phyloP scores from a whole-genome alignment of 2,113 vertebrate genomes.

The Pterocles burchelli region DNA sequence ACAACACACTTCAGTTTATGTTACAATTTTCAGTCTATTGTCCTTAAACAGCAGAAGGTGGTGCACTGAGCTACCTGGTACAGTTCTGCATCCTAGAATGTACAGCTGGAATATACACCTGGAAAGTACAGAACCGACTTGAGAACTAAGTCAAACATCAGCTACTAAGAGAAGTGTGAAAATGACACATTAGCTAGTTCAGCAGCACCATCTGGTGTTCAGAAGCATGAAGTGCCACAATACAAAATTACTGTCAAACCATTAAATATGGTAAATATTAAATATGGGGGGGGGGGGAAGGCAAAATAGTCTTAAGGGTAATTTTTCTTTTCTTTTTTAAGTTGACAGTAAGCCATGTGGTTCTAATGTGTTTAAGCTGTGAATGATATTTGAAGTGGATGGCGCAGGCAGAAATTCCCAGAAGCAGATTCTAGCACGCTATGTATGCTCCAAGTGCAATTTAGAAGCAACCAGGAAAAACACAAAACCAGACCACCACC shows the following conservation, averaged over 20 bases:
- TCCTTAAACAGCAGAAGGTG: background rate
- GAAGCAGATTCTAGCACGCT: background rate
- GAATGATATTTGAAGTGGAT: slow-evolving; percentile 35
- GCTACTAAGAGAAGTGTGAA: background rate
- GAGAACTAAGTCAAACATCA: background rate
- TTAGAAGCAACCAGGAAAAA: background rate
- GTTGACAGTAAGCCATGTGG: slow-evolving; percentile 33
- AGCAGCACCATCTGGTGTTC: slow-evolving; percentile 66
- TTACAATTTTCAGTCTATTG: background rate
- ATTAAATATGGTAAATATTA: no score
- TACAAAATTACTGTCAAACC: background rate
- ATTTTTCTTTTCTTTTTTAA: background rate
- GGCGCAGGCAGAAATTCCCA: background rate
- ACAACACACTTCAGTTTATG: no score
- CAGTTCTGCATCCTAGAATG: background rate
- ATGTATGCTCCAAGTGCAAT: background rate
- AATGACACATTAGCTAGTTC: background rate
- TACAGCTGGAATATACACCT: background rate
- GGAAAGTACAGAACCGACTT: background rate
- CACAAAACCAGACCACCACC: background rate
- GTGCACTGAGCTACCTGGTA: background rate
- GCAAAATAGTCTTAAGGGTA: background rate
- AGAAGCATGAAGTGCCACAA: background rate
- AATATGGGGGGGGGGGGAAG: no score
- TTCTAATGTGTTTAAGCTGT: slow-evolving; percentile 51